Evolutionary conservation across 2,888 invertebrate species (phyloP), one percentile per base, ranked within the genome.

Genomic region (Macrostomum cliftonense): DNA sequence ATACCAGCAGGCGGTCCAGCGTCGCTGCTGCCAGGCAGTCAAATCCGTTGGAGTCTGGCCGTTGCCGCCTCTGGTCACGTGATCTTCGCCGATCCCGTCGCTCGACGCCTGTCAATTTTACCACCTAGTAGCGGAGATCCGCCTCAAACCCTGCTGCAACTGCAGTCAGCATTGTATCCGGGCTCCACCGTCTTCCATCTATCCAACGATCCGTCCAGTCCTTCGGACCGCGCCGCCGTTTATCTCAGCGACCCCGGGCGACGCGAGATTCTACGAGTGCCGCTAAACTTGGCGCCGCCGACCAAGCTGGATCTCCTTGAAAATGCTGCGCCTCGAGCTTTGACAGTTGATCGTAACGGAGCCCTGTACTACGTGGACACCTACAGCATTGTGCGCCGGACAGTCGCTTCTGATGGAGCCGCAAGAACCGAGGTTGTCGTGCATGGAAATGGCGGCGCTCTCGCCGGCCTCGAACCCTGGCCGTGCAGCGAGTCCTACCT

Each of bases 341-440:
- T 97, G 53, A 89, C 89, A 21, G 88, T 95, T 58, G 86, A 89
- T 46, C 85, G 87, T 48, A 85, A 87, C 66, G 85, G 85, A 62
- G 85, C 88, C 16, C 84, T 95, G 80, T 97, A 88, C 66, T 83
- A 95, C 55, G 91, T 91, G 47, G 95, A 97, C 70, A 93, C 91
- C 45, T 88, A 89, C 1, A 91, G 89, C 63, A 87, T 97, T 53
- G 78, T 95, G 55, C 83, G 83, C 36, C 87, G 97, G 12, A 88
- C 11, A 21, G 37, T 28, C 28, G 4, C 28, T 9, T 7, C 28
- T 37, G n/a, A 40, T 37, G 19, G 40, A 51, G 43, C 38, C 42
- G 14, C 12, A 12, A n/a, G 13, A 20, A 14, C 17, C 13, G 37
- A 21, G 19, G 36, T 11, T 14, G 21, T 37, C n/a, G 17, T 12